phyloP scores from a whole-genome alignment of 2,113 vertebrate genomes.

The Archocentrus centrarchus region DNA sequence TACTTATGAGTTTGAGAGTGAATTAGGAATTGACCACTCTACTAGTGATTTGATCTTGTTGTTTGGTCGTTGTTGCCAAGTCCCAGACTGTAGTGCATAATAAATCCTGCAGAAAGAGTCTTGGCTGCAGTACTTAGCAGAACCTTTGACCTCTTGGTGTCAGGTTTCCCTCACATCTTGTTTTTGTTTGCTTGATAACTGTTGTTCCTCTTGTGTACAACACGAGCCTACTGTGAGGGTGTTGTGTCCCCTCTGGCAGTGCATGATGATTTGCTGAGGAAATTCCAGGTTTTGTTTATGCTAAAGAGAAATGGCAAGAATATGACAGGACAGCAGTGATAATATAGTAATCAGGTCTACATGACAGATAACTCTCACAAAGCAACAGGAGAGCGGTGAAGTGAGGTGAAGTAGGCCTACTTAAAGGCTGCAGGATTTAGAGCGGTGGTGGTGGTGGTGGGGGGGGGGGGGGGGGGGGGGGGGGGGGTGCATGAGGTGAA shows the following conservation, averaged over 20 bases:
- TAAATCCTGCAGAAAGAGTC: background rate
- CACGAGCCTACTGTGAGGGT: slow-evolving; percentile 38
- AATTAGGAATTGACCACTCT: background rate
- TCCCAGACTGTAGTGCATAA: background rate
- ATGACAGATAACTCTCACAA: slow-evolving; percentile 17
- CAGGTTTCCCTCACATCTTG: slow-evolving; percentile 29
- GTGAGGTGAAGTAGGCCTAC: slow-evolving; percentile 13
- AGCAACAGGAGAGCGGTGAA: background rate
- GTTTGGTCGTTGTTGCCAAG: background rate
- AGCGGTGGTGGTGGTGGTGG: too few species aligned
- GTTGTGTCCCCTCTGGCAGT: slow-evolving; percentile 12
- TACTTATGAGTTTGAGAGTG: background rate
- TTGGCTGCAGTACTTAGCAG: background rate
- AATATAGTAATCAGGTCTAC: background rate
- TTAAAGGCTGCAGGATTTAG: slow-evolving; percentile 21
- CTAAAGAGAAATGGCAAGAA: slow-evolving; percentile 21
- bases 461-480: background rate
- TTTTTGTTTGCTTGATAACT: slow-evolving; percentile 43
- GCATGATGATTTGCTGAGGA: slow-evolving; percentile 42
- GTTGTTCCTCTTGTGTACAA: slow-evolving; percentile 20
- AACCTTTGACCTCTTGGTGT: slow-evolving; percentile 14
- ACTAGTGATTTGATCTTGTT: background rate
- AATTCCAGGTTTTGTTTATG: slow-evolving; percentile 40
- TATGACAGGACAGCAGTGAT: background rate
- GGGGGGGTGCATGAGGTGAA: background rate